Conservation (phyloP, 2,113 vertebrate species). For the Smithornis capensis region DNA sequence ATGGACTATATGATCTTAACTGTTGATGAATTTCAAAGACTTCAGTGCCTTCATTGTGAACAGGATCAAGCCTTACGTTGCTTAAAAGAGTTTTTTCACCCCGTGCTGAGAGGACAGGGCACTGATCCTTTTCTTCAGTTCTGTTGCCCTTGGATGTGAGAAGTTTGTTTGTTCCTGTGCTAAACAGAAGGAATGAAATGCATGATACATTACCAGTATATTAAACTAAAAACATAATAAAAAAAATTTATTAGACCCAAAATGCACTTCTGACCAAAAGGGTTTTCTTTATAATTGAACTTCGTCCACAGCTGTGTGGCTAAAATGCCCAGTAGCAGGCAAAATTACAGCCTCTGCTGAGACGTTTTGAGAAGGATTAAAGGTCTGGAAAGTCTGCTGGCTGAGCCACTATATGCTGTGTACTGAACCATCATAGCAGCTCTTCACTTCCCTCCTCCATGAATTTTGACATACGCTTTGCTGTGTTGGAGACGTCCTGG, state of each 20-base stretch:
- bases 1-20: not conserved
- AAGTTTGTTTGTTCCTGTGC: not conserved
- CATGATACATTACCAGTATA: not conserved
- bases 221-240: not conserved
- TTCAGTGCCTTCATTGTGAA: not conserved
- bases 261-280: not conserved
- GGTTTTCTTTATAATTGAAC: not conserved
- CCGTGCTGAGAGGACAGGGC: not conserved
- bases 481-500: not conserved
- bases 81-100: not conserved
- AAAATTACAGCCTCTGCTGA: not conserved
- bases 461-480: conserved; percentile 19
- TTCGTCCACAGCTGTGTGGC: not conserved
- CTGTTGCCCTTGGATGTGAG: not conserved
- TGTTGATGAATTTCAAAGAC: not conserved
- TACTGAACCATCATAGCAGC: not conserved
- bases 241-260: not conserved
- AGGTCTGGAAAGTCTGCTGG: conserved; percentile 15
- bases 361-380: conserved; percentile 5
- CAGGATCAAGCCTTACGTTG: not conserved
- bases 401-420: not conserved
- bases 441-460: not conserved
- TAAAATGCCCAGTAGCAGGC: not conserved
- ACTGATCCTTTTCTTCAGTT: not conserved
- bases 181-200: not conserved